Conservation (phyloP, 2,888 invertebrate genomes). For the Xestia sexstrigata region DNA sequence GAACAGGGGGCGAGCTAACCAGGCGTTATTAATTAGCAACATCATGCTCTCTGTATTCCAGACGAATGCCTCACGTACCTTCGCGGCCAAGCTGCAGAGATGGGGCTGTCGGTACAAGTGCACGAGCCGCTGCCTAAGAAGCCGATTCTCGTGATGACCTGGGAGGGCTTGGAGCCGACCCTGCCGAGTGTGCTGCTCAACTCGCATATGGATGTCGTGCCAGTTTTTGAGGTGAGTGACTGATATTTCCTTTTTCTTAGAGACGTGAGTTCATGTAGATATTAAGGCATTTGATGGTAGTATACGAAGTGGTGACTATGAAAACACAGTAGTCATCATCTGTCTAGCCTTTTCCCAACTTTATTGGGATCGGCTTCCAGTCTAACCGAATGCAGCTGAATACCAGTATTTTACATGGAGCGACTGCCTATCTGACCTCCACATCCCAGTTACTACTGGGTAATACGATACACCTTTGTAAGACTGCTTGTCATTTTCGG, state of each 20-base stretch:
- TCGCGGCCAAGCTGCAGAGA: constrained; percentile 92
- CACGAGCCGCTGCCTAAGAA: constrained; percentile 91
- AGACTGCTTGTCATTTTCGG: too few relatives aligned
- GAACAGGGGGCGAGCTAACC: too few relatives aligned
- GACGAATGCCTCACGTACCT: constrained; percentile 94
- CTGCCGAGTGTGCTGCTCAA: constrained; percentile 95
- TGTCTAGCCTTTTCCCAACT: too few relatives aligned
- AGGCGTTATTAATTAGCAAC: neutral
- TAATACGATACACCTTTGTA: too few relatives aligned
- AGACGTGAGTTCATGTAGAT: neutral
- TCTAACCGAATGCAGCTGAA: too few relatives aligned
- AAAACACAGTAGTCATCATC: neutral
- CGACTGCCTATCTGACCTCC: too few relatives aligned
- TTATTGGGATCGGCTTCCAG: too few relatives aligned
- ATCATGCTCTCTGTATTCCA: constrained; percentile 78
- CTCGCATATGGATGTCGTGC: constrained; percentile 99
- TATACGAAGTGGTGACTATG: neutral
- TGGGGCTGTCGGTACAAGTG: constrained; percentile 92
- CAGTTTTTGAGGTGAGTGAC: constrained; percentile 95
- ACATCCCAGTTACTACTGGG: too few relatives aligned
- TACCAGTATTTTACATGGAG: too few relatives aligned
- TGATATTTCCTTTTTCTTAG: neutral
- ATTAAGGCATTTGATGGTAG: neutral
- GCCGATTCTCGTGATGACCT: constrained; percentile 96
- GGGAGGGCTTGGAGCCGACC: constrained; percentile 94